Percentiles rank a stretch among this genome's conserved stretches.
Conservation (phyloP, 2,888 invertebrate species). For the Parasteatoda lunata region DNA sequence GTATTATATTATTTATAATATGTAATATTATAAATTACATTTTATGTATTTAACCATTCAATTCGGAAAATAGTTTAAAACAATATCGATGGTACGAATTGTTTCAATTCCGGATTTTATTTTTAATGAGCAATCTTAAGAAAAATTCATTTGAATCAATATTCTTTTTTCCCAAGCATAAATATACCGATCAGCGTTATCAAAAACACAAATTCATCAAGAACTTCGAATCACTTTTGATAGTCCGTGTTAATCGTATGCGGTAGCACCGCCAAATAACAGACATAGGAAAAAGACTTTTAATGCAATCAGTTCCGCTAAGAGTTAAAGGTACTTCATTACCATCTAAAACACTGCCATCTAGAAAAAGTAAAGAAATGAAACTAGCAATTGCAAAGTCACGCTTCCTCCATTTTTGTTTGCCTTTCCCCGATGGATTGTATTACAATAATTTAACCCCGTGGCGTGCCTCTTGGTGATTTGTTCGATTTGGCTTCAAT, state of each 20-base stretch:
- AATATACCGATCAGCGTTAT: too few relatives aligned
- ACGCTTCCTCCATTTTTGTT: slow-evolving; percentile 30
- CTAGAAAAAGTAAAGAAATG: slow-evolving; percentile 36
- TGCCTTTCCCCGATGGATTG: slow-evolving; percentile 15
- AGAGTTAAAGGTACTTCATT: slow-evolving; percentile 11
- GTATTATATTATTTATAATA: too few relatives aligned
- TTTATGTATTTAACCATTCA: too few relatives aligned
- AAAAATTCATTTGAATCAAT: too few relatives aligned
- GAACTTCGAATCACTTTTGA: not conserved
- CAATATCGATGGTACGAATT: too few relatives aligned
- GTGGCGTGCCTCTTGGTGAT: slow-evolving; percentile 36
- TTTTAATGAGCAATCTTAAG: too few relatives aligned
- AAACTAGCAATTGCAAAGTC: slow-evolving; percentile 51
- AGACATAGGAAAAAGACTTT: not conserved
- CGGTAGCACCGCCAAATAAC: not conserved
- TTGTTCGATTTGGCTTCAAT: slow-evolving; percentile 24
- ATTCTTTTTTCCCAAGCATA: too few relatives aligned
- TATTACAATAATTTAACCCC: slow-evolving; percentile 24
- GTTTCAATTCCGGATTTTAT: too few relatives aligned
- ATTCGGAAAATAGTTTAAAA: too few relatives aligned
- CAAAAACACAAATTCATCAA: too few relatives aligned
- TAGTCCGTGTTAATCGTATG: slow-evolving; percentile 3
- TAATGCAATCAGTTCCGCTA: slow-evolving; percentile 49
- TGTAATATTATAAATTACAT: too few relatives aligned
- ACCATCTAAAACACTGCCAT: slow-evolving; percentile 39